A percentile compares a stretch with the other conserved stretches of the same genome.
Evolutionary conservation across 2,797 vertebrate species (phyloP).

Genomic region (Thripadectes ignobilis): DNA sequence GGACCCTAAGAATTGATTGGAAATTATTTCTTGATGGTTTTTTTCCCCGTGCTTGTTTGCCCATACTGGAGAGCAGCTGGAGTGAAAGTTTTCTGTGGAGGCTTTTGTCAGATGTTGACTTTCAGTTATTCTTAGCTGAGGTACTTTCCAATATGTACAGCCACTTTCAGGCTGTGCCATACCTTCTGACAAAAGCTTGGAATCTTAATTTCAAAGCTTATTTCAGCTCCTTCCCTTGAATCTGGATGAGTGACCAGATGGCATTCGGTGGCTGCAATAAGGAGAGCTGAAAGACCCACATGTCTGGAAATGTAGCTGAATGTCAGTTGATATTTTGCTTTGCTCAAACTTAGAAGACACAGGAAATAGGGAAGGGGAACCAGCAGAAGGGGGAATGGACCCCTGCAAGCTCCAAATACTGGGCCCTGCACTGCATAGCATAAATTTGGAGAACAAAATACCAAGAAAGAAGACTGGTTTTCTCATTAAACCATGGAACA

Average conservation of each 20-base stretch:
- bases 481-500: conserved; percentile 18
- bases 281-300: not conserved
- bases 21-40: not conserved
- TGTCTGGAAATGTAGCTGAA: not conserved
- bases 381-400: not conserved
- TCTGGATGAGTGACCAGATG: not conserved
- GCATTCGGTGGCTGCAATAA: not conserved
- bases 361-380: not conserved
- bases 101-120: conserved; percentile 3
- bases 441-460: not conserved
- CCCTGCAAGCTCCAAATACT: not conserved
- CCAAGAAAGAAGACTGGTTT: not conserved
- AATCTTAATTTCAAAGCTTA: not conserved
- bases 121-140: conserved; percentile 32
- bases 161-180: not conserved
- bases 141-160: not conserved
- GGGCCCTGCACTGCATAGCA: not conserved
- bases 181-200: not conserved
- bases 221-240: not conserved
- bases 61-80: not conserved
- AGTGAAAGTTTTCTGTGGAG: not conserved
- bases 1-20: conserved; percentile 12
- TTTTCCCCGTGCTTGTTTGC: not conserved
- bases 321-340: not conserved
- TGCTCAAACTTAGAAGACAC: not conserved